Conservation (phyloP, 92 coral and sea anemone genomes). For the Siderastrea radians region DNA sequence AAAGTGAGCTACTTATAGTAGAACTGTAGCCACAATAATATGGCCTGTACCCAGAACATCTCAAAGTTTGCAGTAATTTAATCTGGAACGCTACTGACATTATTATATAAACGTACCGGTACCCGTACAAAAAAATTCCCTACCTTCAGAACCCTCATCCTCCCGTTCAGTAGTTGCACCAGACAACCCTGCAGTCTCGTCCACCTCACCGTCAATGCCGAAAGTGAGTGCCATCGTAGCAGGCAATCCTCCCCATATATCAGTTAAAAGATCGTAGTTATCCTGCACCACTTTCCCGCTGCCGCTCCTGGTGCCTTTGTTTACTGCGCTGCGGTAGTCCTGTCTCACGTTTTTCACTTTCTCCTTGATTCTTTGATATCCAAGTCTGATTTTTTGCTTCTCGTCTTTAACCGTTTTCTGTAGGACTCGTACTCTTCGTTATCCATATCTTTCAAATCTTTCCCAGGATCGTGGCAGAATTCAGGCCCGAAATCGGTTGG, state of each 20-base stretch:
- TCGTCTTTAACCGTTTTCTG: conserved; percentile 21
- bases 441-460: conserved; percentile 50
- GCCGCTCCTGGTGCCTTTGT: conserved; percentile 72
- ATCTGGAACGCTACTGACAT: neutral
- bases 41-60: no score
- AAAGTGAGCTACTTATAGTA: no score
- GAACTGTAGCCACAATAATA: neutral
- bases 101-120: neutral
- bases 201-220: conserved; percentile 43
- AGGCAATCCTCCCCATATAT: no score
- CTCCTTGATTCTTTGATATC: conserved; percentile 47
- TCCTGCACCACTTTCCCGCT: conserved; percentile 71
- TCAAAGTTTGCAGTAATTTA: neutral
- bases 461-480: conserved; percentile 38
- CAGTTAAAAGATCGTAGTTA: conserved; percentile 33
- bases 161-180: conserved; percentile 1
- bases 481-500: conserved; percentile 59
- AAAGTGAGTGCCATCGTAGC: no score
- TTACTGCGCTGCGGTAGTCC: conserved; percentile 64
- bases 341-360: conserved; percentile 64
- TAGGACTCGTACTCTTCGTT: conserved; percentile 35
- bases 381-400: conserved; percentile 32
- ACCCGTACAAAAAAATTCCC: neutral
- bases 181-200: neutral
- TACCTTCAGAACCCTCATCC: conserved; percentile 9